Conservation (phyloP, 2,888 invertebrate species). For the Sabellastarte sp. region DNA sequence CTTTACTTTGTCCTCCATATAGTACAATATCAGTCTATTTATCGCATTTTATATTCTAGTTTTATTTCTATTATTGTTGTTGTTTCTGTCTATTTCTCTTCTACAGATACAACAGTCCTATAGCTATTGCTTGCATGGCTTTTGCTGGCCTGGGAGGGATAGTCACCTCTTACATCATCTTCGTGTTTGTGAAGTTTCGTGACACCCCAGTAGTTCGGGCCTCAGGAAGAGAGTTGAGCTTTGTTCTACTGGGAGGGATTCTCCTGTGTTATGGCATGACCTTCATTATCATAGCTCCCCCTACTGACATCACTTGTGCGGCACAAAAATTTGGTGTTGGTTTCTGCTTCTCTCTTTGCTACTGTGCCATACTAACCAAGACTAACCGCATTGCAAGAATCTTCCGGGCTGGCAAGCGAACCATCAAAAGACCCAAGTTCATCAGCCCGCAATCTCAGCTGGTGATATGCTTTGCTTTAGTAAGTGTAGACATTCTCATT, state of each 20-base stretch:
- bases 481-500: slow-evolving; percentile 64
- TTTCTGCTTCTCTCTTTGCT: slow-evolving; percentile 58
- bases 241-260: slow-evolving; percentile 57
- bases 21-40: too few species aligned
- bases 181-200: slow-evolving; percentile 55
- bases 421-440: slow-evolving; percentile 58
- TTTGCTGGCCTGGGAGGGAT: slow-evolving; percentile 58
- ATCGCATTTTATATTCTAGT: too few species aligned
- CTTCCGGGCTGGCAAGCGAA: slow-evolving; percentile 58
- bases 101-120: slow-evolving; percentile 66
- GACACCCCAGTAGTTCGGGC: slow-evolving; percentile 61
- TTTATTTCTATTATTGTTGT: too few species aligned
- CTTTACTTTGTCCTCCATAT: too few species aligned
- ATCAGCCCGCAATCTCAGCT: slow-evolving; percentile 62
- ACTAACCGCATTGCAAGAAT: slow-evolving; percentile 60
- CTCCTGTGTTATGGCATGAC: slow-evolving; percentile 58
- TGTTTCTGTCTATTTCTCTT: too few species aligned
- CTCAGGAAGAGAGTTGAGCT: slow-evolving; percentile 60
- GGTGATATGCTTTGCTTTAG: slow-evolving; percentile 57
- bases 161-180: slow-evolving; percentile 50
- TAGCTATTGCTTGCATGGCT: slow-evolving; percentile 91
- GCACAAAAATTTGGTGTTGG: slow-evolving; percentile 59
- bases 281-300: slow-evolving; percentile 57
- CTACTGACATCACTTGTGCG: slow-evolving; percentile 55
- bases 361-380: slow-evolving; percentile 60